These are phyloP conservation scores for Istiophorus platypterus DNA, from an alignment of 2,113 vertebrate species.

Conservation along the genomic window DNA sequence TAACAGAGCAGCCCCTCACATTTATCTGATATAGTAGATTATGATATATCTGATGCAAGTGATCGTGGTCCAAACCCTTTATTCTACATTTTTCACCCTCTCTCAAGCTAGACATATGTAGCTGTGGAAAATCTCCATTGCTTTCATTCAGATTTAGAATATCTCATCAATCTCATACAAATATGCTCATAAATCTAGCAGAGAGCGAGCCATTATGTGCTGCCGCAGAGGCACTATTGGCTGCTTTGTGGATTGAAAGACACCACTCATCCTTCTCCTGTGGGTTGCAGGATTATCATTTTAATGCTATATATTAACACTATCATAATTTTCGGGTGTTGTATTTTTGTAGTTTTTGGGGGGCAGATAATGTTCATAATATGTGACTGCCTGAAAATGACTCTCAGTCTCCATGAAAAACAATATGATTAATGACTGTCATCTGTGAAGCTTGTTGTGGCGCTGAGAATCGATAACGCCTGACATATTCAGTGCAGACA, in stretches of 20 bases:
- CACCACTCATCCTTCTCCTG: constrained; percentile 50
- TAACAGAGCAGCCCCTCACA: background rate
- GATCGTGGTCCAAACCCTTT: background rate
- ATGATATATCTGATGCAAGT: background rate
- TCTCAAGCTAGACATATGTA: constrained; percentile 9
- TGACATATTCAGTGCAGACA: constrained; percentile 64
- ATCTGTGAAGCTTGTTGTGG: constrained; percentile 64
- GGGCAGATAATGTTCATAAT: constrained; percentile 35
- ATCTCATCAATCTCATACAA: constrained; percentile 25
- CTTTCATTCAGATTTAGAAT: constrained; percentile 30
- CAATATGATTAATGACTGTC: constrained; percentile 67
- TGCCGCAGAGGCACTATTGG: constrained; percentile 27
- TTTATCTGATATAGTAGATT: background rate
- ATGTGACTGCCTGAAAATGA: constrained; percentile 45
- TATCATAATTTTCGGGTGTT: constrained; percentile 26
- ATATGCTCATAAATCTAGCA: constrained; percentile 38
- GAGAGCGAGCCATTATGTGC: constrained; percentile 12
- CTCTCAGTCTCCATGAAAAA: constrained; percentile 48
- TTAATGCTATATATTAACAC: constrained; percentile 35
- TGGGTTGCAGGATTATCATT: constrained; percentile 33
- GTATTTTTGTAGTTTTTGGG: constrained; percentile 34
- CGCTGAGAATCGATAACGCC: constrained; percentile 69
- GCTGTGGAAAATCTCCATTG: background rate
- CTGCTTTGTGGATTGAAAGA: constrained; percentile 40
- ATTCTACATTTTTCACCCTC: constrained; percentile 8